Evolutionary conservation across 2,797 vertebrate genomes (phyloP), one percentile per base, ranked within the genome.

Genomic region (Acipenser oxyrinchus): DNA sequence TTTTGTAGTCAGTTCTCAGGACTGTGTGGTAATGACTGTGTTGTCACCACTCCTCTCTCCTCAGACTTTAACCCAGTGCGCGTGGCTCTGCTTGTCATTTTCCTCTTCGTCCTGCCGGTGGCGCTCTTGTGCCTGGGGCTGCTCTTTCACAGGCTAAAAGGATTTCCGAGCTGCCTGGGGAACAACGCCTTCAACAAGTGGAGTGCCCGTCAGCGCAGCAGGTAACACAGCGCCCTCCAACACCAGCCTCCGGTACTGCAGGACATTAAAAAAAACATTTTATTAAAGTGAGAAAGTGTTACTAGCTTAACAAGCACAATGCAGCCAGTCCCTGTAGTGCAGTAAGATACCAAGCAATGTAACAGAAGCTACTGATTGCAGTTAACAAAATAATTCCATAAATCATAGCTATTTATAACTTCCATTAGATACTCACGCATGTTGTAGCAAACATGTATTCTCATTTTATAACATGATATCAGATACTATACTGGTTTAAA

Each of bases 1-100:
- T 23, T 55, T 8, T 51, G 37, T 55, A 9, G 55, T 6, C 50
- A 23, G 67, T 64, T 48, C 66, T 64, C 37, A 60, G 37, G 63
- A 52, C 11, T 58, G 8, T 65, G 15, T 57, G 8, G 8, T 49
- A 67, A 63, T 71, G 55, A 61, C 18, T 37, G 13, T 60, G 49
- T 48, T 11, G 18, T 63, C 23, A 63, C n/a, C 64, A 10, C 62
- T 10, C 58, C 49, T 65, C 23, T 48, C 57, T 66, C 53, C 8
- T 1, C 73, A 93, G 93, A 78, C 5, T 82, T 85, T 0, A 84
- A 88, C 12, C 80, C 86, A 1, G 84, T 90, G 8, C 85, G 81
- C 60, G 88, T 88, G 0, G 88, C 90, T 58, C 78, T 95, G 78
- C 82, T 93, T 37, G 82, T 96, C 70, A 78, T 90, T 64, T 91